Percentiles rank a stretch among this genome's conserved stretches.
phyloP scores from a whole-genome alignment of 2,113 vertebrate genomes.

The Actinemys pallida region DNA sequence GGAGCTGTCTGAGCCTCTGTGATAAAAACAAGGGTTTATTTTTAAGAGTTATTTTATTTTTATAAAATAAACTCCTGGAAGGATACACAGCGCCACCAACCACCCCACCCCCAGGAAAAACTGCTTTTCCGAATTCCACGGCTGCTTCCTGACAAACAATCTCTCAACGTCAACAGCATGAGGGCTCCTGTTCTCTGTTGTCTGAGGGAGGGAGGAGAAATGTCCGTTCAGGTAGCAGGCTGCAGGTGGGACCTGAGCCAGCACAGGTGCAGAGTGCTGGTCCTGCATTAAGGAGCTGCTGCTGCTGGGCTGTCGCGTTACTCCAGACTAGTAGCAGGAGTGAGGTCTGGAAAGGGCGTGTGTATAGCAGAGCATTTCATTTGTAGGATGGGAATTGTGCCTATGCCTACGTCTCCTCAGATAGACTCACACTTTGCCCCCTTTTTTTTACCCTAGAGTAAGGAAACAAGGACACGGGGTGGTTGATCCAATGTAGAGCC shows the following conservation, averaged over 20 bases:
- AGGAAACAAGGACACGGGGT: background rate
- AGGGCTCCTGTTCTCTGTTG: background rate
- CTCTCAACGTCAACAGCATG: constrained; percentile 6
- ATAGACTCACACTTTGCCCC: no score
- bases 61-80: constrained; percentile 18
- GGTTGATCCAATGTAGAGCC: no score
- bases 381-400: no score
- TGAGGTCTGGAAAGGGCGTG: background rate
- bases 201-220: background rate
- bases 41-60: background rate
- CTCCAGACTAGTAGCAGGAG: background rate
- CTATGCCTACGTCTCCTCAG: no score
- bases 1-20: background rate
- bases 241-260: fast-evolving
- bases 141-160: constrained; percentile 34
- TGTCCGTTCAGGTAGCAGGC: background rate
- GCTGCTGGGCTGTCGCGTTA: background rate
- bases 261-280: background rate
- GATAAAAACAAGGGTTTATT: constrained; percentile 28
- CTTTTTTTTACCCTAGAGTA: background rate
- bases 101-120: background rate
- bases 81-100: background rate
- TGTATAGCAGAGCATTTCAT: no score
- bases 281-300: background rate
- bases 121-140: constrained; percentile 23